Conservation (phyloP, 2,888 invertebrate species). For the Oligia strigilis region DNA sequence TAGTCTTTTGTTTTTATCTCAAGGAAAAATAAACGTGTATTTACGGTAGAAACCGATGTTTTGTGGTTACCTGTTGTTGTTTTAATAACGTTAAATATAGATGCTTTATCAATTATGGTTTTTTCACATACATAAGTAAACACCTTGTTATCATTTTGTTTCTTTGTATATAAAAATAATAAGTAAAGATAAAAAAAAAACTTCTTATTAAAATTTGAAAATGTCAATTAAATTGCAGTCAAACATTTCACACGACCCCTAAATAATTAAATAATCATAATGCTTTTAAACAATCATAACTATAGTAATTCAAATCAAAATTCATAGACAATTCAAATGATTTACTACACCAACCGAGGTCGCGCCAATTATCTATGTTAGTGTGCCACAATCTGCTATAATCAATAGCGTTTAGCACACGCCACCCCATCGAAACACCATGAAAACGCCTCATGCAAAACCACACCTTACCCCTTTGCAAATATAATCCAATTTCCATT, state of each 20-base stretch:
- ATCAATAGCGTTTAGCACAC: slow-evolving; percentile 74
- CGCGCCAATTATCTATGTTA: slow-evolving; percentile 73
- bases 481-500: slow-evolving; percentile 45
- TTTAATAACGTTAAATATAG: not conserved
- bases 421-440: slow-evolving; percentile 67
- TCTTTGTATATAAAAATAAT: not conserved
- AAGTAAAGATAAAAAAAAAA: not conserved
- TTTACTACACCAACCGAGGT: slow-evolving; percentile 54
- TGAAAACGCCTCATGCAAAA: slow-evolving; percentile 35
- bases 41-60: not conserved
- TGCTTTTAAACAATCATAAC: not conserved
- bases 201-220: not conserved
- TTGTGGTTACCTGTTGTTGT: slow-evolving; percentile 7
- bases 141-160: not conserved
- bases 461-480: not conserved
- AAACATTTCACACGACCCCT: not conserved
- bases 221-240: not conserved
- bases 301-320: slow-evolving; percentile 53
- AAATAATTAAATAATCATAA: slow-evolving; percentile 35
- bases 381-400: slow-evolving; percentile 75
- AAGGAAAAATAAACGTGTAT: slow-evolving; percentile 8
- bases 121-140: not conserved
- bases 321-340: slow-evolving; percentile 62
- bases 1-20: not conserved
- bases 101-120: not conserved